Base-by-base conservation (phyloP, 2,797 vertebrate species). In the Anabas testudineus region DNA sequence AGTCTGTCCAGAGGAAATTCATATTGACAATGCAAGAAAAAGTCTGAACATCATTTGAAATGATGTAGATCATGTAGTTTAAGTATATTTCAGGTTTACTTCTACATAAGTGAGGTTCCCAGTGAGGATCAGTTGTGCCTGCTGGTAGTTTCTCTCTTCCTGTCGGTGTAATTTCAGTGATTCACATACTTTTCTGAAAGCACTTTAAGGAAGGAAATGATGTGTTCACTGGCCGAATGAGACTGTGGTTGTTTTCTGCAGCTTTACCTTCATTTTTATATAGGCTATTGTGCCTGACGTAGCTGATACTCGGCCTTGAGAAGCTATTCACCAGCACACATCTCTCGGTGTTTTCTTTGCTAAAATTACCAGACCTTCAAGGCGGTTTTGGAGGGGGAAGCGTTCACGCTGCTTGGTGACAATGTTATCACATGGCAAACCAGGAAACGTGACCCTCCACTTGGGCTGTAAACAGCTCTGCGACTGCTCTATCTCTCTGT, bases 351-450 rank as follows among this genome's bases (percentile, higher is more conserved):
- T 85, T 83, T 76, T 75, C 51, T 79, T 76, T 65, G 55, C 84
- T 81, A 78, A 71, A 82, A 70, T 74, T 58, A 76, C 62, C 3
- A 1, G 37, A 47, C 26, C 61, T 79, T 84, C 75, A 83, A 78
- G 74, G 81, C 60, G 24, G 69, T 0, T 75, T 71, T 52, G 19
- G 52, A 59, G 71, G 34, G 67, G 80, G 83, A 89, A 74, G 73
- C 10, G 18, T 32, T 74, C 62, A 41, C 24, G 76, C 78, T 47
- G 71, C 45, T 62, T 1, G 52, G 74, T 71, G 70, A 90, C 87
- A 87, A 90, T 88, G 84, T 90, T 89, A 88, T 91, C 87, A 80
- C 76, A 47, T n/a, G 58, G 73, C 74, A 43, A 61, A 63, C 49
- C 83, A 89, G 90, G 87, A 90, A 87, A 62, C 28, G 64, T 37